Evolutionary conservation across 2,888 invertebrate genomes (phyloP).

Genomic region (Melanostoma scalare): DNA sequence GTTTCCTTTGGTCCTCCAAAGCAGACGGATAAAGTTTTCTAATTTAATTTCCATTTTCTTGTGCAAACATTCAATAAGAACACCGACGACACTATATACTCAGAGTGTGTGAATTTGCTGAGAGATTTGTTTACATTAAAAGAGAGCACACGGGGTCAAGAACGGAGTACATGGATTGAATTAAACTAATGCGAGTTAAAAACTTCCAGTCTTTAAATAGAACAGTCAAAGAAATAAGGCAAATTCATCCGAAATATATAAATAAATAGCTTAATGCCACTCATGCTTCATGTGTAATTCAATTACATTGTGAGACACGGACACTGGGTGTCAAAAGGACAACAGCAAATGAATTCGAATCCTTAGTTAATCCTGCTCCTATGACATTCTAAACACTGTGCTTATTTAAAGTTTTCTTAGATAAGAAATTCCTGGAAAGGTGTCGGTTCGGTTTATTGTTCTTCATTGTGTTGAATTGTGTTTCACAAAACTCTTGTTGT

Average conservation of each 20-base stretch:
- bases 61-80: slow-evolving; percentile 44
- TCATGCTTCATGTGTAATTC: slow-evolving; percentile 31
- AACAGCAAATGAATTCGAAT: slow-evolving; percentile 46
- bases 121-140: slow-evolving; percentile 11
- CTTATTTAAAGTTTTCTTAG: slow-evolving; percentile 8
- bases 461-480: slow-evolving; percentile 13
- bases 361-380: slow-evolving; percentile 24
- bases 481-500: neutral
- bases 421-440: slow-evolving; percentile 2
- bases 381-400: neutral
- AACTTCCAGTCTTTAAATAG: slow-evolving; percentile 4
- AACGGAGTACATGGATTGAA: neutral
- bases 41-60: slow-evolving; percentile 61
- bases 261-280: slow-evolving; percentile 37
- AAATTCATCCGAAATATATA: slow-evolving; percentile 3
- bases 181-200: slow-evolving; percentile 31
- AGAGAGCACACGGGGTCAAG: neutral
- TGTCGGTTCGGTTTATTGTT: slow-evolving; percentile 15
- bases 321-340: neutral
- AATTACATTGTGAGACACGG: slow-evolving; percentile 23
- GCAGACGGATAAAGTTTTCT: slow-evolving; percentile 66
- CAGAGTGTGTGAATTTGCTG: neutral
- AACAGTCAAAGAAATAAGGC: neutral
- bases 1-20: neutral
- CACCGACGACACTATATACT: slow-evolving; percentile 20